Percentiles rank a stretch among this genome's conserved stretches.
These are phyloP conservation scores for Rhynchonycteris naso DNA, from an alignment of 2,797 vertebrate genomes.

Conservation along the genomic window DNA sequence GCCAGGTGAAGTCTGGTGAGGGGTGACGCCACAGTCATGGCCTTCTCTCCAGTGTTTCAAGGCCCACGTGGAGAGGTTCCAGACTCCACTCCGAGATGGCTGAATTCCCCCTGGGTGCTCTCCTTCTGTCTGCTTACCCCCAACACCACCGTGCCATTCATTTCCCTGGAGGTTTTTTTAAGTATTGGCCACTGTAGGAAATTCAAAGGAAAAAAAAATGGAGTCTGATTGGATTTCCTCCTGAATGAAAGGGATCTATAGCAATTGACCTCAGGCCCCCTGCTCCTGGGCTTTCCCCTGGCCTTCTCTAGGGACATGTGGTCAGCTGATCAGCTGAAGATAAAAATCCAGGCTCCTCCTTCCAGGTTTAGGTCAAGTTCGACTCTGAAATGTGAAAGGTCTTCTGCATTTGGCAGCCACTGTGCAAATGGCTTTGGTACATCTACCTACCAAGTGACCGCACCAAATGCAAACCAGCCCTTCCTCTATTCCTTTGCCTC, in stretches of 20 bases:
- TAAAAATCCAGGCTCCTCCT: neutral
- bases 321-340: neutral
- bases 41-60: neutral
- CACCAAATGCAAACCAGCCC: neutral
- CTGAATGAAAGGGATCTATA: neutral
- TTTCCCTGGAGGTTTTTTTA: neutral
- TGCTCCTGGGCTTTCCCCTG: neutral
- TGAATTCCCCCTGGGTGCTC: neutral
- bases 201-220: slow-evolving; percentile 42
- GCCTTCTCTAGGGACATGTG: neutral
- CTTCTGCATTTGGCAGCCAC: neutral
- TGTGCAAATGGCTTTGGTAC: neutral
- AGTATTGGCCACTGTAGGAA: neutral
- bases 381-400: neutral
- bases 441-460: neutral
- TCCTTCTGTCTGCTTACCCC: neutral
- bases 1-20: neutral
- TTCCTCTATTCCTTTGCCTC: neutral
- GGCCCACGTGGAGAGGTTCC: neutral
- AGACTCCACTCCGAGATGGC: neutral
- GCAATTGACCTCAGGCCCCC: too few species aligned
- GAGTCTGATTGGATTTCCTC: neutral
- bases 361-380: neutral
- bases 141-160: neutral
- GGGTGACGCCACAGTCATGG: fast-evolving